These are phyloP conservation scores for Typhlichthys eigenmanni DNA, from an alignment of 2,797 vertebrate genomes.

Conservation along the genomic window DNA sequence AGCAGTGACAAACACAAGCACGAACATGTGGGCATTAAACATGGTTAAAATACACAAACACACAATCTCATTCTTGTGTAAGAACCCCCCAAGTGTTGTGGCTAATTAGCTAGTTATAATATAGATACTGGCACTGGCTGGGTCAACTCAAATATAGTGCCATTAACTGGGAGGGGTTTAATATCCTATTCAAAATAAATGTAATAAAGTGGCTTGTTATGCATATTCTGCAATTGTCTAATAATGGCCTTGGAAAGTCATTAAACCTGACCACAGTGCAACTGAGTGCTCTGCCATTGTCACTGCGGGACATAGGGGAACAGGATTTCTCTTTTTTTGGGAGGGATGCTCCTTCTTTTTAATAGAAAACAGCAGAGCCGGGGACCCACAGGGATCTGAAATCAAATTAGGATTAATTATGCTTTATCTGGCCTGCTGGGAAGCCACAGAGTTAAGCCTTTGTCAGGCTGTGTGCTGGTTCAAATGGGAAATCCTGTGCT, in stretches of 20 bases:
- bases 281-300: slow-evolving; percentile 59
- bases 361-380: slow-evolving; percentile 40
- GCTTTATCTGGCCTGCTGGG: slow-evolving; percentile 68
- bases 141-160: slow-evolving; percentile 43
- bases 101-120: slow-evolving; percentile 37
- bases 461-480: slow-evolving; percentile 52
- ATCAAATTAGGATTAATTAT: slow-evolving; percentile 74
- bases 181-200: slow-evolving; percentile 6
- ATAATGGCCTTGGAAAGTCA: slow-evolving; percentile 60
- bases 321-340: slow-evolving; percentile 31
- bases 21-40: neutral
- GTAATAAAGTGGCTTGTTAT: slow-evolving; percentile 62
- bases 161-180: slow-evolving; percentile 33
- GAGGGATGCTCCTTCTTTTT: slow-evolving; percentile 47
- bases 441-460: slow-evolving; percentile 51
- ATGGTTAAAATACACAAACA: neutral
- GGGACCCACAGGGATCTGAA: slow-evolving; percentile 48
- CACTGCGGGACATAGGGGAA: slow-evolving; percentile 38
- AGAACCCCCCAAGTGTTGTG: slow-evolving; percentile 15
- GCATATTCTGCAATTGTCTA: slow-evolving; percentile 55
- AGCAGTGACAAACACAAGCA: neutral
- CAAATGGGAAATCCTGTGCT: slow-evolving; percentile 51
- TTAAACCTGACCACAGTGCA: slow-evolving; percentile 58
- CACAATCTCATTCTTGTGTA: neutral
- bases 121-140: slow-evolving; percentile 34